Conservation (phyloP, 2,797 vertebrate genomes). For the Holocentrus rufus region DNA sequence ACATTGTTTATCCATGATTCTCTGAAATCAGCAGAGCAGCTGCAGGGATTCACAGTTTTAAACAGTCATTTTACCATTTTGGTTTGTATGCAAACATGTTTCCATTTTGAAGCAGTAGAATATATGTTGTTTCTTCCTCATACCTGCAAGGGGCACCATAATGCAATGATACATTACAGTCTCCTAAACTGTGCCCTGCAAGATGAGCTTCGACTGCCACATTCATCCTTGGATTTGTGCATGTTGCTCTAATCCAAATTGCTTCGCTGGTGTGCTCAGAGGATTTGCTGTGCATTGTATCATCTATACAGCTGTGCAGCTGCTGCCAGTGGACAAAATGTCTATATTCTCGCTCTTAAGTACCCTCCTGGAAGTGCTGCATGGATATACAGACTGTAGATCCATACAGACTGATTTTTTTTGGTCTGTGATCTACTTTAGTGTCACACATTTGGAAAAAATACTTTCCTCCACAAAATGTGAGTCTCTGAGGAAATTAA, state of each 20-base stretch:
- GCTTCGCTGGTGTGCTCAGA: background rate
- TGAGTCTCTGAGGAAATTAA: too few species aligned
- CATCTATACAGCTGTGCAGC: background rate
- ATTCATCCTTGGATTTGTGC: background rate
- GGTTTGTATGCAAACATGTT: background rate
- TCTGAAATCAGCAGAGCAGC: conserved; percentile 3
- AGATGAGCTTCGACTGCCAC: background rate
- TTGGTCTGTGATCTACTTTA: too few species aligned
- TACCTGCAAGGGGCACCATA: background rate
- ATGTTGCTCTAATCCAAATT: background rate
- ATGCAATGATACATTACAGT: background rate
- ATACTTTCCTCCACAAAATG: too few species aligned
- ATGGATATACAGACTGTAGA: too few species aligned
- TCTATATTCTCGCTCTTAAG: background rate
- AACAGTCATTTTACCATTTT: background rate
- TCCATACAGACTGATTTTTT: too few species aligned
- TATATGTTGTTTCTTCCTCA: background rate
- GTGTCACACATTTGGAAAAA: too few species aligned
- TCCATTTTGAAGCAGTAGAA: background rate
- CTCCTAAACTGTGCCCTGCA: background rate
- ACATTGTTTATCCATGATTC: background rate
- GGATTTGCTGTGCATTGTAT: background rate
- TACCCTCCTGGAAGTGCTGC: background rate
- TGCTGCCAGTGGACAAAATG: background rate
- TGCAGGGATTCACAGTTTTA: background rate